Evolutionary conservation across 2,113 vertebrate genomes (phyloP).

Genomic region (Eulacestoma nigropectus): DNA sequence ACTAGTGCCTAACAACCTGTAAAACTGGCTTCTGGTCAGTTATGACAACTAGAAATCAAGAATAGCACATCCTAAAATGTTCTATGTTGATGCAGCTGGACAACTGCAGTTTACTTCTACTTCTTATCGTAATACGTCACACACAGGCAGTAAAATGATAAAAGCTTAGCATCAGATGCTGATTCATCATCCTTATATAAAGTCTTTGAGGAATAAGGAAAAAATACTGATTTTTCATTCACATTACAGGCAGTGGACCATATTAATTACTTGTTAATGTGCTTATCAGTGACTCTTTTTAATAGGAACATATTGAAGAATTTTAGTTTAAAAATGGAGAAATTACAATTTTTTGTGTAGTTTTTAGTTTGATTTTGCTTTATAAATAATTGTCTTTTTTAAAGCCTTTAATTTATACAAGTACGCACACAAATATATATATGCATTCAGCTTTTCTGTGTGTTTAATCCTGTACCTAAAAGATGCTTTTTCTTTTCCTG

Average conservation of each 20-base stretch:
- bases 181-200: not conserved
- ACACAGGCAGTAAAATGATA: not conserved
- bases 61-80: not conserved
- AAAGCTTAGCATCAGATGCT: not conserved
- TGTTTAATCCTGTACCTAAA: not conserved
- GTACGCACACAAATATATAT: not conserved
- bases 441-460: not conserved
- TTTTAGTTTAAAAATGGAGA: not conserved
- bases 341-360: not conserved
- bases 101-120: not conserved
- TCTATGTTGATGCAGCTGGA: not conserved
- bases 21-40: not conserved
- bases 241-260: not conserved
- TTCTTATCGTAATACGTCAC: rapidly evolving
- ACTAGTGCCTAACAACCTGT: not conserved
- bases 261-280: not conserved
- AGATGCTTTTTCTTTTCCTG: not conserved
- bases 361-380: not conserved
- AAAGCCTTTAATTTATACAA: not conserved
- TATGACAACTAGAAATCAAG: not conserved
- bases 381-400: not conserved
- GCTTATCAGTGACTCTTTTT: not conserved
- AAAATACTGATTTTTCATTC: not conserved
- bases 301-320: not conserved
- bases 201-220: not conserved